Conservation (phyloP, 2,888 invertebrate species). For the Stenoptilia bipunctidactyla region DNA sequence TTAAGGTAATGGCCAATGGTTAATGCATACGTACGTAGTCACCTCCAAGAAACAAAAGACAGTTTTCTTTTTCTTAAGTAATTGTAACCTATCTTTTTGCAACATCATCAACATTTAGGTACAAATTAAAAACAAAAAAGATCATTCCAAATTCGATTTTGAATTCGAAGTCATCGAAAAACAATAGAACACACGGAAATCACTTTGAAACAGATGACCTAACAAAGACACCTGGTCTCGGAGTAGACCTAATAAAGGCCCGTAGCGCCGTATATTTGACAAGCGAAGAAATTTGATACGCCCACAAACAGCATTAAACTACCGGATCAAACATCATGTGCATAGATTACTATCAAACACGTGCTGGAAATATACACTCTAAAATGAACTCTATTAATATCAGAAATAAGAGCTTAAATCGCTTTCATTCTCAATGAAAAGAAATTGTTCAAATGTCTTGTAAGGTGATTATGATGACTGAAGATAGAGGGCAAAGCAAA, state of each 20-base stretch:
- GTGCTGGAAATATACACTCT: slow-evolving; percentile 23
- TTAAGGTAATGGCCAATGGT: no score
- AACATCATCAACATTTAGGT: no score
- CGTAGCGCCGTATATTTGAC: slow-evolving; percentile 4
- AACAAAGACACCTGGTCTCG: slow-evolving; percentile 18
- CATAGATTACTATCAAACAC: slow-evolving; percentile 48
- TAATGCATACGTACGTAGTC: no score
- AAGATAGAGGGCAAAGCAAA: no score
- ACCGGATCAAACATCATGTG: slow-evolving; percentile 63
- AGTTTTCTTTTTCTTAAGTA: no score
- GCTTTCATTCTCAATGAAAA: slow-evolving; percentile 2
- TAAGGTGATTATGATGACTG: not conserved
- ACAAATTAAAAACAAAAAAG: no score
- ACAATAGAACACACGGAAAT: slow-evolving; percentile 1
- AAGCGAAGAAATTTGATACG: slow-evolving; percentile 50
- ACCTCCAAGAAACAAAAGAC: no score
- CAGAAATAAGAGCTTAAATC: no score
- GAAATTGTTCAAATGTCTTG: not conserved
- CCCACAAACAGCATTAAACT: slow-evolving; percentile 57
- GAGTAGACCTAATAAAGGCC: slow-evolving; percentile 20
- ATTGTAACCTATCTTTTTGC: no score
- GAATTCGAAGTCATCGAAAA: no score
- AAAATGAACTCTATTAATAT: not conserved
- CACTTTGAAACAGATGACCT: slow-evolving; percentile 8
- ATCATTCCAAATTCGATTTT: no score